phyloP scores from a whole-genome alignment of 2,797 vertebrate species.

The Smutsia gigantea region DNA sequence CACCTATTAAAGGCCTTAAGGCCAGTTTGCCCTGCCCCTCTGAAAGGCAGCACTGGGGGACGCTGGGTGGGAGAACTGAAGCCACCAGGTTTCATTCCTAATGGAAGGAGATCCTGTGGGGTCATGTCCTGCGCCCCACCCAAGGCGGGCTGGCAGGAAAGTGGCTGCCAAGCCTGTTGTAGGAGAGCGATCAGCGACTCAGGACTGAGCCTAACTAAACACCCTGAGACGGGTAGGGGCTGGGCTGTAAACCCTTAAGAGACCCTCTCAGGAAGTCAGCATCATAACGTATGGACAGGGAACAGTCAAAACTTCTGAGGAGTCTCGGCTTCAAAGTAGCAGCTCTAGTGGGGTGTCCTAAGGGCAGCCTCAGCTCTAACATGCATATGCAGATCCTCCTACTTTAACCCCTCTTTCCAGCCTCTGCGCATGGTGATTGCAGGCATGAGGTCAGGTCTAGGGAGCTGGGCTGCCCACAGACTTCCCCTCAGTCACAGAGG shows the following conservation, averaged over 20 bases:
- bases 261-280: constrained; percentile 16
- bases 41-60: background rate
- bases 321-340: constrained; percentile 1
- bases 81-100: constrained; percentile 52
- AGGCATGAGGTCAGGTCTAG: background rate
- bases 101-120: background rate
- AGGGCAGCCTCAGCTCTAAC: constrained; percentile 34
- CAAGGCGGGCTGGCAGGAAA: background rate
- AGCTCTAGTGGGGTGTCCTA: accelerated
- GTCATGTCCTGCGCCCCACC: background rate
- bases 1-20: background rate
- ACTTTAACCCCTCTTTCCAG: background rate
- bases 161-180: background rate
- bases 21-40: background rate
- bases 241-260: background rate
- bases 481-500: background rate
- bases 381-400: accelerated
- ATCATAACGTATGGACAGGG: background rate
- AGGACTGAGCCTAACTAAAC: background rate
- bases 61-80: background rate
- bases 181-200: background rate
- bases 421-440: background rate
- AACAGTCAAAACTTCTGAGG: background rate
- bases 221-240: background rate
- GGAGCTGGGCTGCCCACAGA: background rate